phyloP scores from a whole-genome alignment of 2,113 vertebrate species.

The Melanerpes aurifrons region DNA sequence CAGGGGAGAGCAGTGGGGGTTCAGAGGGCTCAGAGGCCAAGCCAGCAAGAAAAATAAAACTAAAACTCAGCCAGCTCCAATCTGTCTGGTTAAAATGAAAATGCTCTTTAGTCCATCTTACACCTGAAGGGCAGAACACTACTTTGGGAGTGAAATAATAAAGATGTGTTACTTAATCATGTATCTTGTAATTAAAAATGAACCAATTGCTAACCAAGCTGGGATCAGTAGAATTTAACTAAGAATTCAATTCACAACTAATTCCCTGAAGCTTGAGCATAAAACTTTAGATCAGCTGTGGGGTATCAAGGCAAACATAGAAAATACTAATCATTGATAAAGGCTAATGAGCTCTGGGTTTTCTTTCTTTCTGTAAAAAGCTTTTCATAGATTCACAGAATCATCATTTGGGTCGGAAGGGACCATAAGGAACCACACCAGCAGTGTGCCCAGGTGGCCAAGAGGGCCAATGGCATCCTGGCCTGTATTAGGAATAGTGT shows the following conservation, averaged over 20 bases:
- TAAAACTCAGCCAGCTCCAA: background rate
- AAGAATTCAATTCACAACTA: background rate
- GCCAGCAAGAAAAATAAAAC: background rate
- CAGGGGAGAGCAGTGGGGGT: background rate
- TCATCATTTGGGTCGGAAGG: no score
- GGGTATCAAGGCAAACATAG: background rate
- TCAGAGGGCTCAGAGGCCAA: background rate
- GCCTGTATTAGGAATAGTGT: no score
- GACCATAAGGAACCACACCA: no score
- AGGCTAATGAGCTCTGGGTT: background rate
- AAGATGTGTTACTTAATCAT: background rate
- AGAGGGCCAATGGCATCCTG: no score
- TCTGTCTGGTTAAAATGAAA: background rate
- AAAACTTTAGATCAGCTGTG: background rate
- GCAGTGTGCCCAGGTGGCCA: no score
- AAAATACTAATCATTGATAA: background rate
- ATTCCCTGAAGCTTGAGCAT: background rate
- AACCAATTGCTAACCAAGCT: background rate
- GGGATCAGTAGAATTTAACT: background rate
- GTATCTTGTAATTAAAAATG: slow-evolving; percentile 41
- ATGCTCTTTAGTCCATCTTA: background rate
- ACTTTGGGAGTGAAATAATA: background rate
- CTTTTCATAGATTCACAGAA: background rate
- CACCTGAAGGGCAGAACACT: background rate
- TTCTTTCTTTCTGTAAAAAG: background rate